These are phyloP conservation scores for Catocala sponsa DNA, from an alignment of 2,888 invertebrate genomes.

Conservation along the genomic window DNA sequence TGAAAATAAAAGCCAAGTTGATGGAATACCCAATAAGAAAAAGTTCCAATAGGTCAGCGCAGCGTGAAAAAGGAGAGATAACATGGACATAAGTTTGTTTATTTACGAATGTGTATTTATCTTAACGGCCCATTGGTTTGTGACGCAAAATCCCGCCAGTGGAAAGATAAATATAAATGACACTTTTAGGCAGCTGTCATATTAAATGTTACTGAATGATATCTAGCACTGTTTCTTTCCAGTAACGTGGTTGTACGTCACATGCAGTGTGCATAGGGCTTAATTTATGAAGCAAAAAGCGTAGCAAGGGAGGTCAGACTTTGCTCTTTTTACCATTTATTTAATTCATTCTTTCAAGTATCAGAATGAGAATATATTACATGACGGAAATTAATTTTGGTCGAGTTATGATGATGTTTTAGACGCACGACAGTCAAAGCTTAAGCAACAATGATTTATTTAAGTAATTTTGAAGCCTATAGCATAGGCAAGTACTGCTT, in stretches of 20 bases:
- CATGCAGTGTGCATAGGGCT: conserved; percentile 2
- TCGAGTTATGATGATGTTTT: background rate
- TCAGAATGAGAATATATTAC: too few species aligned
- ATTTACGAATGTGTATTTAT: conserved; percentile 32
- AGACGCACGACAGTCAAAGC: conserved; percentile 12
- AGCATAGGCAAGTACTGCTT: too few species aligned
- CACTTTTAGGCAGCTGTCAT: too few species aligned
- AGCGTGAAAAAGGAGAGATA: conserved; percentile 82
- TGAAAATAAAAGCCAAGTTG: conserved; percentile 61
- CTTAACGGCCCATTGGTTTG: conserved; percentile 15
- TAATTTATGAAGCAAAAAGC: conserved; percentile 51
- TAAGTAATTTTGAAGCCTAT: too few species aligned
- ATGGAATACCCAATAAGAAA: conserved; percentile 81
- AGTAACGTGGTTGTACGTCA: background rate
- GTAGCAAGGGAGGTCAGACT: conserved; percentile 49
- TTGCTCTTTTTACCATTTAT: background rate
- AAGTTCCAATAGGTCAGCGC: conserved; percentile 82
- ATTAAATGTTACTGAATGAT: too few species aligned
- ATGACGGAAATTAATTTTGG: background rate
- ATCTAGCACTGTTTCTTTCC: background rate
- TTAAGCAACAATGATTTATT: conserved; percentile 10
- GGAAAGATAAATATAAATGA: too few species aligned
- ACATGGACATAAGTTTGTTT: conserved; percentile 81
- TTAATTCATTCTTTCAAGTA: too few species aligned
- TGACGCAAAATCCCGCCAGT: too few species aligned